Conservation (phyloP, 2,888 invertebrate species). For the Sturmia bella region DNA sequence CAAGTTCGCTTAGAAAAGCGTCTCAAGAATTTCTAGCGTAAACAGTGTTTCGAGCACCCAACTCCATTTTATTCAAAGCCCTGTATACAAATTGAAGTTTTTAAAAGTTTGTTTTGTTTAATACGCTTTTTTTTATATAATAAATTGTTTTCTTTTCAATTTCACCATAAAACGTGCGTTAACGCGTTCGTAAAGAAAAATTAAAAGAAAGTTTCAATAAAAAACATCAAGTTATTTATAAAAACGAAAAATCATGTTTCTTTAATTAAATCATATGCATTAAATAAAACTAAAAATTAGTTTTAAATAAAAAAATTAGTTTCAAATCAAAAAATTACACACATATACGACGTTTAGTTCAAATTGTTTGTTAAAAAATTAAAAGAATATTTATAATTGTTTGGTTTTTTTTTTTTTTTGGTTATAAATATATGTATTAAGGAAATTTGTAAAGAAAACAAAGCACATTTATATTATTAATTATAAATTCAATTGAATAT, state of each 20-base stretch:
- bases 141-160: constrained; percentile 30
- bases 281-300: constrained; percentile 46
- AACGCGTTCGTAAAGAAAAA: constrained; percentile 40
- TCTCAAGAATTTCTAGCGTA: too few species aligned
- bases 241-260: constrained; percentile 48
- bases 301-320: constrained; percentile 72
- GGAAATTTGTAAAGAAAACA: constrained; percentile 53
- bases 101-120: constrained; percentile 52
- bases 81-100: constrained; percentile 25
- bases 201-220: constrained; percentile 26
- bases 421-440: constrained; percentile 35
- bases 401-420: constrained; percentile 22
- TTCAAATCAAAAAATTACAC: constrained; percentile 76
- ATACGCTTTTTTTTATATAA: background rate
- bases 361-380: constrained; percentile 71
- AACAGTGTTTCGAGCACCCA: background rate
- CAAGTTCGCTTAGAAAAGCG: too few species aligned
- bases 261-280: constrained; percentile 50
- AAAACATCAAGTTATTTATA: constrained; percentile 39
- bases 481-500: constrained; percentile 57
- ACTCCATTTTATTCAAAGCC: background rate
- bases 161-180: constrained; percentile 50
- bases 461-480: constrained; percentile 65
- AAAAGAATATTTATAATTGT: constrained; percentile 15
- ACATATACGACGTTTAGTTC: constrained; percentile 78